phyloP scores from a whole-genome alignment of 2,113 vertebrate genomes.

The Nyctibius bracteatus region DNA sequence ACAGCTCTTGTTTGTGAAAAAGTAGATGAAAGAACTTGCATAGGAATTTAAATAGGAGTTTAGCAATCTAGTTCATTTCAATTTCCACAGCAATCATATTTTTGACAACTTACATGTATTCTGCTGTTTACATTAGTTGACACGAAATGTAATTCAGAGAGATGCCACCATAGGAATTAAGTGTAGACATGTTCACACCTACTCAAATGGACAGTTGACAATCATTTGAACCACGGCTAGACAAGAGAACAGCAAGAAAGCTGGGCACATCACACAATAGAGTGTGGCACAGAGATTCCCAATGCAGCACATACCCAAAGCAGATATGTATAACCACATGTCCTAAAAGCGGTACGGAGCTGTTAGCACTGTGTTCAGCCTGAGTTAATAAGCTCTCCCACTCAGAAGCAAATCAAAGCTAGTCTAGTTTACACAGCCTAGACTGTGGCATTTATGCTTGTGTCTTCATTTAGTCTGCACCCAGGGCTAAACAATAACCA shows the following conservation, averaged over 20 bases:
- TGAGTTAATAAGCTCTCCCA: background rate
- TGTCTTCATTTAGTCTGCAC: too few relatives aligned
- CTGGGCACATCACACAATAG: too few relatives aligned
- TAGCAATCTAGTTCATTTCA: background rate
- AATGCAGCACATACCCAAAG: accelerated
- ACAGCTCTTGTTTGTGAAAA: background rate
- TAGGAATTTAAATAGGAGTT: too few relatives aligned
- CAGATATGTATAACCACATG: accelerated
- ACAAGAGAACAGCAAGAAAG: background rate
- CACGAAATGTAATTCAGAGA: background rate
- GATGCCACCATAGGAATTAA: background rate
- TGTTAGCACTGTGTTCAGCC: background rate
- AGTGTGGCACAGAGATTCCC: background rate
- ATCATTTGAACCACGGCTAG: background rate
- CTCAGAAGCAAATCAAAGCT: background rate
- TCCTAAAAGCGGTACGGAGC: background rate
- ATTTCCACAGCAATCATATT: background rate
- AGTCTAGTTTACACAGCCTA: background rate
- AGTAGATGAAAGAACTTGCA: too few relatives aligned
- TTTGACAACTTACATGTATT: background rate
- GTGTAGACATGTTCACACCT: background rate
- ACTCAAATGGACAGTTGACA: background rate
- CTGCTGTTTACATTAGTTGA: background rate
- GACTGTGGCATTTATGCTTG: background rate
- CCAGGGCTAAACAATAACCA: too few relatives aligned